Base-by-base conservation (phyloP, 2,888 invertebrate species). In the Synanthedon vespiformis region DNA sequence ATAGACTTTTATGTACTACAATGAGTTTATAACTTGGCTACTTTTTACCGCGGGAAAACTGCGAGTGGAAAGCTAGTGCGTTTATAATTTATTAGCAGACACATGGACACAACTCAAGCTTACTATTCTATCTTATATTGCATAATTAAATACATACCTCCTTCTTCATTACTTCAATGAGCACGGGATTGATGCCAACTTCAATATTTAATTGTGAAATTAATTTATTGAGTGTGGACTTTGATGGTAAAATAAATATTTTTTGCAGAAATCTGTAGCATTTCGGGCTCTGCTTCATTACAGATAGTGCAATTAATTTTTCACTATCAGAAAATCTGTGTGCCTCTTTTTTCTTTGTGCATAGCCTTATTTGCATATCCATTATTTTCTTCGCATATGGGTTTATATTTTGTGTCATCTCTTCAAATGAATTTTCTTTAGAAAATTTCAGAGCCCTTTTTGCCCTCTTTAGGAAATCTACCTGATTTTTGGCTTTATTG, bases 351-450 rank as follows among this genome's bases (percentile, higher is more conserved):
- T 51, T 52, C 47, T 53, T 55, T 18, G n/a, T 49, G 40, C 54
- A 53, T 1, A 50, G 52, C 34, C 51, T 55, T 11, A 53, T 51
- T 41, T 55, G 55, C 55, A 55, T 55, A 22, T 40, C n/a, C n/a
- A n/a, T n/a, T n/a, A n/a, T n/a, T n/a, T n/a, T n/a, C n/a, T n/a
- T n/a, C n/a, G n/a, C n/a, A 12, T 47, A 40, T 5, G 55, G 55
- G 48, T 55, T 55, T 14, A 55, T 52, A 5, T 51, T 40, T 41
- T 16, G 11, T 12, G 51, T 41, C 14, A 53, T n/a, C 12, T 53
- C 50, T 41, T 49, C 44, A 49, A 55, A 53, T 14, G 48, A 50
- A 8, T 51, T 27, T 14, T 49, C 44, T n/a, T 54, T 54, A n/a
- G 22, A 47, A 40, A 54, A 51, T 34, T 40, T 48, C 40, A 48